phyloP scores from a whole-genome alignment of 1,140 invertebrate genomes.

The Metopolophium dirhodum region DNA sequence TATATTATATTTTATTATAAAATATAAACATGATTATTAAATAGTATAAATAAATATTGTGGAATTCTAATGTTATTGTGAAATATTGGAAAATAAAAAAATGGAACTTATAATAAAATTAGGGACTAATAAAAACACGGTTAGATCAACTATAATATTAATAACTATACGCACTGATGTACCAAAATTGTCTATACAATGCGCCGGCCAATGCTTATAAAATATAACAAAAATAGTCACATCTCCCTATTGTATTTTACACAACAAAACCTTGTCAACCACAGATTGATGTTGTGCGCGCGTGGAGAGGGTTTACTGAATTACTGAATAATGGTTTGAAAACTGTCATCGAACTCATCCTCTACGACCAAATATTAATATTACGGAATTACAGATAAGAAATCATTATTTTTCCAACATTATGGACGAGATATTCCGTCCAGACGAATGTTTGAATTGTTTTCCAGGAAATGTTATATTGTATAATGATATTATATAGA shows the following conservation, averaged over 20 bases:
- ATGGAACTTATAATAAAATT: not conserved
- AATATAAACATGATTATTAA: not conserved
- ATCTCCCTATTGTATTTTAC: not conserved
- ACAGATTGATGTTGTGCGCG: not conserved
- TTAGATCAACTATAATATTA: not conserved
- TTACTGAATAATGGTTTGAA: not conserved
- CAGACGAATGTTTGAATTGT: too few relatives aligned
- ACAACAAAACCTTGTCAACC: not conserved
- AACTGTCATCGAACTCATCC: not conserved
- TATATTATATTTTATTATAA: not conserved
- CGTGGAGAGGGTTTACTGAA: not conserved
- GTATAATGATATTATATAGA: too few relatives aligned
- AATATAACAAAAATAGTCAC: not conserved
- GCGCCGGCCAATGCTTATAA: not conserved
- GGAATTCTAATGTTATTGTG: not conserved
- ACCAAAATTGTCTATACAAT: not conserved
- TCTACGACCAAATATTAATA: not conserved
- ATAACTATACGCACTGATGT: not conserved
- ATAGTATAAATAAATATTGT: not conserved
- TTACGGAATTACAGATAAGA: not conserved
- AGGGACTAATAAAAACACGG: not conserved
- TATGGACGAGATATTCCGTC: not conserved
- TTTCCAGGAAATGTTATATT: too few relatives aligned
- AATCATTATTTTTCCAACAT: not conserved
- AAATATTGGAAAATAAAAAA: not conserved